These are phyloP conservation scores for Folsomia candida DNA, from an alignment of 2,888 invertebrate genomes.

Conservation along the genomic window DNA sequence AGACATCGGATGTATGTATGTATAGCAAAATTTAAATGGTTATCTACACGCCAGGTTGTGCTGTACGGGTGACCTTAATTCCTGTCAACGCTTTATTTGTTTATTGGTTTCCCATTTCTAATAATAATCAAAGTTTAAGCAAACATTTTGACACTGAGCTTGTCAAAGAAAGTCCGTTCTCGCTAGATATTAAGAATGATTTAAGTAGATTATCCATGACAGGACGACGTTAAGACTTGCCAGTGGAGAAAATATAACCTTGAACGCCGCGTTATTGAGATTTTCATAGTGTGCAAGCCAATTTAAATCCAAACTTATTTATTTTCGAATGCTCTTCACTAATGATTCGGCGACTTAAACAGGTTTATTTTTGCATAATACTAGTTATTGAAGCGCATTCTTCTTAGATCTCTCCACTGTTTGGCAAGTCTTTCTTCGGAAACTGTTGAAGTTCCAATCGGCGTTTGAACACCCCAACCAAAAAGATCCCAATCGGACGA, in stretches of 20 bases:
- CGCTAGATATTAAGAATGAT: no score
- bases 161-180: no score
- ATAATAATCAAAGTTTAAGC: background rate
- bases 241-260: no score
- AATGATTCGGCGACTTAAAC: background rate
- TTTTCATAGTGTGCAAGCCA: no score
- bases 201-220: no score
- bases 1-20: background rate
- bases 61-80: background rate
- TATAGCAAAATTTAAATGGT: no score
- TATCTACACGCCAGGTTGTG: no score
- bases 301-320: no score
- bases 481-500: slow-evolving; percentile 31
- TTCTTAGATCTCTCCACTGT: no score
- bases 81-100: background rate
- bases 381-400: background rate
- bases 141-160: no score
- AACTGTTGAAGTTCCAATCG: background rate
- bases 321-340: background rate
- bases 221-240: no score
- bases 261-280: no score
- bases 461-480: slow-evolving; percentile 26
- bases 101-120: background rate
- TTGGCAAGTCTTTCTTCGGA: background rate
- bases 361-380: background rate